Evolutionary conservation across 1,140 invertebrate genomes (phyloP).

Genomic region (Drosophila auraria): DNA sequence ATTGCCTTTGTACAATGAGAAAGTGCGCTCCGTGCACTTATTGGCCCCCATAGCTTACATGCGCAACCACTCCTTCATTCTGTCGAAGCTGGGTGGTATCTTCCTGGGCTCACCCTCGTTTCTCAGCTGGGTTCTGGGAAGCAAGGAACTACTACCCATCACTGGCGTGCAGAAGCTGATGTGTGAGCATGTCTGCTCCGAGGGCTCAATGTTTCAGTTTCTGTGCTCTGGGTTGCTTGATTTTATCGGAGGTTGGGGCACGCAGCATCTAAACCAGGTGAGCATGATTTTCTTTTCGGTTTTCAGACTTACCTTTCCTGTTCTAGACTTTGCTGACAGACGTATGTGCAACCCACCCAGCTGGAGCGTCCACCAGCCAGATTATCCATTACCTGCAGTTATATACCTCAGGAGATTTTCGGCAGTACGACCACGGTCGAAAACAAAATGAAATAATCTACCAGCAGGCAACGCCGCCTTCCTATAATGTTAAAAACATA

Average conservation of each 20-base stretch:
- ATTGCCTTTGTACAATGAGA: constrained; percentile 87
- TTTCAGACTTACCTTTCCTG: background rate
- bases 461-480: constrained; percentile 85
- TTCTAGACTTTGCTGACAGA: constrained; percentile 70
- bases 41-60: constrained; percentile 88
- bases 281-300: constrained; percentile 6
- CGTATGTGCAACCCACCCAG: constrained; percentile 80
- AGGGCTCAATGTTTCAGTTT: constrained; percentile 68
- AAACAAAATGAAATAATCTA: constrained; percentile 85
- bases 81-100: constrained; percentile 82
- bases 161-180: constrained; percentile 69
- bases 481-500: constrained; percentile 87
- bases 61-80: constrained; percentile 86
- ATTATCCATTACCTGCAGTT: constrained; percentile 86
- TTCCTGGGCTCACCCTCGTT: constrained; percentile 76
- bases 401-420: constrained; percentile 74
- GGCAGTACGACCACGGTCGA: constrained; percentile 85
- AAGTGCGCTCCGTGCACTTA: constrained; percentile 86
- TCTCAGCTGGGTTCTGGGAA: constrained; percentile 69
- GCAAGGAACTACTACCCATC: constrained; percentile 74
- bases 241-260: constrained; percentile 80
- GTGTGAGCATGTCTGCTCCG: constrained; percentile 73
- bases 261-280: constrained; percentile 76
- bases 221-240: constrained; percentile 71
- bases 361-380: constrained; percentile 86